phyloP scores from a whole-genome alignment of 2,113 vertebrate species.

The Pteropus alecto region DNA sequence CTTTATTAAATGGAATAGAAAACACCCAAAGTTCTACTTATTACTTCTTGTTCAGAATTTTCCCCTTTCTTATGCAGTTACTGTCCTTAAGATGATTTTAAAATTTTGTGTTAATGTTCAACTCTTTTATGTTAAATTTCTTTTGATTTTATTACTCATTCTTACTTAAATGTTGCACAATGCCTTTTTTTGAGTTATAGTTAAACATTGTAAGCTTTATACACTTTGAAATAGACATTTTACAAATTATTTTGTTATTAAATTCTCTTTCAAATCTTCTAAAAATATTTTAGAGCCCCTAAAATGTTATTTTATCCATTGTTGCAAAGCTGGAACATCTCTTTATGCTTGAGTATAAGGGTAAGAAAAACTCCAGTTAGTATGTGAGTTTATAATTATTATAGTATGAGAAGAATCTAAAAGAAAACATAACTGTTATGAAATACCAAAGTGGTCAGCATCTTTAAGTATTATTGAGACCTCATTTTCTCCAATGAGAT shows the following conservation, averaged over 20 bases:
- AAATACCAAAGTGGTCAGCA: not conserved
- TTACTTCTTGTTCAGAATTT: not conserved
- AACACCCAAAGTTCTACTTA: not conserved
- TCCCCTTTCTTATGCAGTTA: not conserved
- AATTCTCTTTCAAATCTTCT: conserved; percentile 6
- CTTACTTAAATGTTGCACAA: not conserved
- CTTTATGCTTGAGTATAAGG: not conserved
- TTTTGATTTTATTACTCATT: too few species aligned
- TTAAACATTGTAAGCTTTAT: not conserved
- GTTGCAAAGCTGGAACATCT: not conserved
- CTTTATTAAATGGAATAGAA: not conserved
- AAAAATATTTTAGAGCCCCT: not conserved
- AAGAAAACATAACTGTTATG: not conserved
- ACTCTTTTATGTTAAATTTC: not conserved
- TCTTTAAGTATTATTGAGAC: not conserved
- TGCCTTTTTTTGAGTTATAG: not conserved
- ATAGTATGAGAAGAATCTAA: not conserved
- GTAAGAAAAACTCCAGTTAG: not conserved
- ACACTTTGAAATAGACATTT: not conserved
- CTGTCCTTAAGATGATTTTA: not conserved
- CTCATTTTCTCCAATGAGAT: not conserved
- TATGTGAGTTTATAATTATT: not conserved
- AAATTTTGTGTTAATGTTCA: not conserved
- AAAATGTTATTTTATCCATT: not conserved
- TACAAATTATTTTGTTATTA: not conserved